Percentiles rank a stretch among this genome's conserved stretches.
Conservation (phyloP, 2,113 vertebrate genomes). For the Phalacrocorax pelagicus region DNA sequence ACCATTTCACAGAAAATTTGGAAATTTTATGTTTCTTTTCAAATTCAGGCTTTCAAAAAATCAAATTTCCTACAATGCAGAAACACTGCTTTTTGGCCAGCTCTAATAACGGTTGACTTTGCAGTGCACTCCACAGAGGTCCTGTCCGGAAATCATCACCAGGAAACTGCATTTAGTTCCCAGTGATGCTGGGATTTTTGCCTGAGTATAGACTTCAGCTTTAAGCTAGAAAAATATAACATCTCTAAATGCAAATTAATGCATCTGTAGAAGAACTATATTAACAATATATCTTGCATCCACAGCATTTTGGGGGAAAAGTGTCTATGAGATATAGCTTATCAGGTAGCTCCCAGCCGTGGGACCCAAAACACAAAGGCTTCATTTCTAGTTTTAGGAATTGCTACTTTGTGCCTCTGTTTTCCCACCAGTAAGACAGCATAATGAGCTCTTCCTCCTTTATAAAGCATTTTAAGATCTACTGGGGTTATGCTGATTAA, state of each 20-base stretch:
- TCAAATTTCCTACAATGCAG: neutral
- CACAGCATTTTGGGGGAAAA: neutral
- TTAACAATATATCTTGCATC: neutral
- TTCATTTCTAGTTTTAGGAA: conserved; percentile 14
- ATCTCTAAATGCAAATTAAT: neutral
- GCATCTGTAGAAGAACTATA: neutral
- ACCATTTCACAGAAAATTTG: neutral
- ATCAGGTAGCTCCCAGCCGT: neutral
- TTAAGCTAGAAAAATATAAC: neutral
- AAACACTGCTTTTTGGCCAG: neutral
- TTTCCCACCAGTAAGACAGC: conserved; percentile 11
- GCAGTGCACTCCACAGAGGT: neutral
- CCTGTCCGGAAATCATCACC: neutral
- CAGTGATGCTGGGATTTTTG: neutral
- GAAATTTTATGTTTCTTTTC: neutral
- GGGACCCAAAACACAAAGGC: neutral
- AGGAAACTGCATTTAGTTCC: neutral
- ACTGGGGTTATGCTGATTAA: conserved; percentile 9
- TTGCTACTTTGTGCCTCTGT: conserved; percentile 7
- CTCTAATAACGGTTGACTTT: neutral
- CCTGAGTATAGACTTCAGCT: neutral
- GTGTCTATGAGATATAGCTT: neutral
- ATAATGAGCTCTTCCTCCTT: conserved; percentile 30
- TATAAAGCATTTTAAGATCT: conserved; percentile 30
- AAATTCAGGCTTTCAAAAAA: neutral